These are phyloP conservation scores for Turdus rufiventris DNA, from an alignment of 2,113 vertebrate species.

Conservation along the genomic window DNA sequence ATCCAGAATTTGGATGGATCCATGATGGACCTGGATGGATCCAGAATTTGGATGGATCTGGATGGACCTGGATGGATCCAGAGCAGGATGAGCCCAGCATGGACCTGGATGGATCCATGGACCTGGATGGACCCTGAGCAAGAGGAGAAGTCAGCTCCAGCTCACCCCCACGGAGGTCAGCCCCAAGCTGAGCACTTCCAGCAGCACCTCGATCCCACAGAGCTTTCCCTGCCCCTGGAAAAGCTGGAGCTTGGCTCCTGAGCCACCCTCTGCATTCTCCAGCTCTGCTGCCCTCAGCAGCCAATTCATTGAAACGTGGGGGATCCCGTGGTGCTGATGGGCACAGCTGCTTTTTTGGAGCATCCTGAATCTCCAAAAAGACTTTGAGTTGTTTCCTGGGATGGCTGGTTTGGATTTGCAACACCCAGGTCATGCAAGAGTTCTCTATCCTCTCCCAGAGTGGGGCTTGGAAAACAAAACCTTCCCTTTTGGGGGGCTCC, in stretches of 20 bases:
- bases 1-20: not conserved
- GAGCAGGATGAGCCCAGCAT: not conserved
- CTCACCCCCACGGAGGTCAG: rapidly evolving
- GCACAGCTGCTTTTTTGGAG: not conserved
- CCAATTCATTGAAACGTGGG: rapidly evolving
- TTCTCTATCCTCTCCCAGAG: not conserved
- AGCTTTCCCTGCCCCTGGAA: not conserved
- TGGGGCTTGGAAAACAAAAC: not conserved
- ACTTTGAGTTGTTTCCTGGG: not conserved
- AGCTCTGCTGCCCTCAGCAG: not conserved
- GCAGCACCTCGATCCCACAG: rapidly evolving
- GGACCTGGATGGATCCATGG: not conserved
- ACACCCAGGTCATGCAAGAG: rapidly evolving
- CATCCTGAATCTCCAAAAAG: not conserved
- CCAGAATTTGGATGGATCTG: not conserved
- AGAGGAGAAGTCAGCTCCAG: not conserved
- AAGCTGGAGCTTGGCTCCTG: not conserved
- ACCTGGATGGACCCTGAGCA: not conserved
- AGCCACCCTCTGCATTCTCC: not conserved
- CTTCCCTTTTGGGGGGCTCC: not conserved
- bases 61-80: not conserved
- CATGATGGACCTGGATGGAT: not conserved
- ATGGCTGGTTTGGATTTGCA: not conserved
- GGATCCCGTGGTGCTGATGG: rapidly evolving
- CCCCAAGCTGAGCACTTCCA: not conserved